Base-by-base conservation (phyloP, 92 coral and sea anemone genomes). In the Actinernus sp. region DNA sequence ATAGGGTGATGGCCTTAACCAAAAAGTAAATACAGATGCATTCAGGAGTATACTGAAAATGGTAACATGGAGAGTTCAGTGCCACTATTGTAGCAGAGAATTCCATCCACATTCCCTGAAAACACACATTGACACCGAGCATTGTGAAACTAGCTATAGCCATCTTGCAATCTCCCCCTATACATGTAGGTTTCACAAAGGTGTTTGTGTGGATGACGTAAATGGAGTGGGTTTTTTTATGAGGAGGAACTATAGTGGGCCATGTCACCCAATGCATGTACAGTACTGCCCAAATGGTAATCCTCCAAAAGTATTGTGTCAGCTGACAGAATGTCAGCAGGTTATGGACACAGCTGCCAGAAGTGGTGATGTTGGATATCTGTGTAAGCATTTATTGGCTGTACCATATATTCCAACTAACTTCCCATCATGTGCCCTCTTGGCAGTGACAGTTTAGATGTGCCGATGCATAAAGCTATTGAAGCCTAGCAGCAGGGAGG, bases 311-410 rank as follows among this genome's bases (percentile, higher is more conserved):
- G 34, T 67, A 1, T 7, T 21, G 26, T 70, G 68, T 22, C 62
- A 61, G 31, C 49, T 43, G 29, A 61, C 55, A n/a, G 22, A 40
- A 8, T 70, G 78, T 70, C 67, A 49, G 13, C 55, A 70, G 43
- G 67, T 55, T 4, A 70, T 60, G 54, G 51, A 38, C 45, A 70
- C 78, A 29, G 78, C 78, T 3, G 28, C 56, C 8, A 25, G 78
- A 56, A 70, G 78, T 58, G 69, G 78, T 26, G 63, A 55, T 28
- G 11, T 34, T 33, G 49, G 63, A 25, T 70, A 55, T 16, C 16
- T 40, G 31, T 51, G 68, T 29, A 37, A 53, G 10, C 75, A 67
- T 53, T 25, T 67, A 8, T 24, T 17, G 31, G 26, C 62, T 23
- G 12, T 29, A n/a, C 71, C 23, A 14, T 17, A 46, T 23, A 24